Base-by-base conservation (phyloP, 2,888 invertebrate genomes). In the Sepiola atlantica region DNA sequence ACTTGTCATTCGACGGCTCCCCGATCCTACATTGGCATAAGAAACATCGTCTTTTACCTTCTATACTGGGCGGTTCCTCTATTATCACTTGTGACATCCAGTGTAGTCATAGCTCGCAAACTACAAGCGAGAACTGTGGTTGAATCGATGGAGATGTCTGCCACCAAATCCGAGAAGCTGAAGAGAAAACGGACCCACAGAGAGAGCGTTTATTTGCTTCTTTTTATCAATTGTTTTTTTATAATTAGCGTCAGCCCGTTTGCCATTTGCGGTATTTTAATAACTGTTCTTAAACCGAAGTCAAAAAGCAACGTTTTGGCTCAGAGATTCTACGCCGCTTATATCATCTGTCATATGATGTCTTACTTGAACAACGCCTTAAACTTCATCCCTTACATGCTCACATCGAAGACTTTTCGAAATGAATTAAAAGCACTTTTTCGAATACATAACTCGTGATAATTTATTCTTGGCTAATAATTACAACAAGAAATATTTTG, bases 1-100 rank as follows among this genome's bases (percentile, higher is more conserved):
- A 92, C 14, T 0, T 92, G 92, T 32, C 18, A 1, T 0, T 18
- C 45, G 14, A 54, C 92, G 18, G 92, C 92, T 6, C 45, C 92
- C 6, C 24, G 28, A 54, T 2, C 45, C 18, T 45, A n/a, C 54
- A 92, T 92, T 20, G 10, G 12, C 10, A 18, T 35, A 4, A 92
- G 54, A 92, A 54, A 54, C 14, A 28, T 92, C 28, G 54, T 54
- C 4, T 92, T 92, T 35, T 92, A 54, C 92, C 45, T 92, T 10
- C 12, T 92, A 8, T 92, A 92, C 28, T 92, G 92, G 92, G n/a
- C 32, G 24, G 28, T 92, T 4, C 92, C 92, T 55, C n/a, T 92
- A 1, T 18, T 92, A 18, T 45, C 12, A 8, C 35, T 92, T 1
- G 18, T 92, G 0, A 92, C 54, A n/a, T 45, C 92, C 6, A 45